Percentiles rank a stretch among this genome's conserved stretches.
Conservation (phyloP, 2,888 invertebrate species). For the Drosophila buzzatii region DNA sequence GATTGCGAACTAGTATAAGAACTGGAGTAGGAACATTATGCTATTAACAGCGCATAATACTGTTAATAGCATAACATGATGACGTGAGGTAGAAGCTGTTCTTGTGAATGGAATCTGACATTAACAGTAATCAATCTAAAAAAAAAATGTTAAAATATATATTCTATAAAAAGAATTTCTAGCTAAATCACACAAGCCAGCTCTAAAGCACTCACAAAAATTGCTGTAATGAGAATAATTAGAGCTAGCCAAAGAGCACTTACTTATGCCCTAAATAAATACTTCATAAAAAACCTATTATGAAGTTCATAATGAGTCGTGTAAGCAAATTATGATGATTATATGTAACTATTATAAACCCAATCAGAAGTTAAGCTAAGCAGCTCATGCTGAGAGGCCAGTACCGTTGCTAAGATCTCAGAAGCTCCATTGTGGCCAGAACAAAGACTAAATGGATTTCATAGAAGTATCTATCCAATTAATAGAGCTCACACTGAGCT, state of each 20-base stretch:
- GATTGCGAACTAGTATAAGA: no score
- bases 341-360: no score
- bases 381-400: not conserved
- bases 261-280: not conserved
- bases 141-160: no score
- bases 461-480: constrained; percentile 4
- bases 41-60: no score
- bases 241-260: not conserved
- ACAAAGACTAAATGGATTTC: constrained; percentile 3
- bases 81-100: no score
- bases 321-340: not conserved
- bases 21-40: no score
- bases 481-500: not conserved
- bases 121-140: no score
- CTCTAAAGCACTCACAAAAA: no score
- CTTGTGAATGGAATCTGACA: no score
- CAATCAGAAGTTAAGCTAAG: not conserved
- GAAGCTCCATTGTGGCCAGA: not conserved
- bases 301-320: not conserved
- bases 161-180: no score
- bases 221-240: not conserved
- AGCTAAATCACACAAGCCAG: not conserved
- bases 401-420: not conserved
- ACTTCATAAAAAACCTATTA: not conserved
- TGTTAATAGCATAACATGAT: no score